Conservation (phyloP, 2,113 vertebrate genomes). For the Micronycteris hirsuta region DNA sequence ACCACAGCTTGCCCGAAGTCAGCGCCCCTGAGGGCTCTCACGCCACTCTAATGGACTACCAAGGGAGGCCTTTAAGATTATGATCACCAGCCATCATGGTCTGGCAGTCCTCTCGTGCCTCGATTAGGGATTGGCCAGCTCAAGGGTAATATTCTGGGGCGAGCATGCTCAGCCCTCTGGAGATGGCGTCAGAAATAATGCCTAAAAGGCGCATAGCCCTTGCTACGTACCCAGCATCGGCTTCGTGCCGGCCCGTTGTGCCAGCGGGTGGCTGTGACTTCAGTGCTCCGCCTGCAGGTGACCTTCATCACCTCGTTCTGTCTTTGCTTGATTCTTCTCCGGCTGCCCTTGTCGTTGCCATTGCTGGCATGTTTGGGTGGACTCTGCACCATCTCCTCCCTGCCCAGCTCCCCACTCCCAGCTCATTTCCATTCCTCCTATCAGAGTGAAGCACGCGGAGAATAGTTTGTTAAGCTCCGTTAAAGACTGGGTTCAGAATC, state of each 20-base stretch:
- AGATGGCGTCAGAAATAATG: not conserved
- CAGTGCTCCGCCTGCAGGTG: not conserved
- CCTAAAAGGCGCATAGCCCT: rapidly evolving
- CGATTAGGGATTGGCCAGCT: not conserved
- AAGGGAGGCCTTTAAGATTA: not conserved
- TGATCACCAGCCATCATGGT: too few relatives aligned
- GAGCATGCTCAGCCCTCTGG: not conserved
- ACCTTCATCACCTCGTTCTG: not conserved
- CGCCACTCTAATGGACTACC: rapidly evolving
- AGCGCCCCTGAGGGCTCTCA: rapidly evolving
- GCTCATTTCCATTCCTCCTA: not conserved
- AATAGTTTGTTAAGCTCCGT: not conserved
- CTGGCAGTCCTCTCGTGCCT: not conserved
- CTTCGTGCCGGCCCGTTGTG: not conserved
- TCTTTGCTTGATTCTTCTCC: not conserved
- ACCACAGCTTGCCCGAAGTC: not conserved
- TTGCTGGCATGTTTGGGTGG: not conserved
- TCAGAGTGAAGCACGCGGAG: rapidly evolving
- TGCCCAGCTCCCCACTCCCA: not conserved
- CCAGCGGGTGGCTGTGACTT: rapidly evolving
- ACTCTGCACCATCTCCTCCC: not conserved
- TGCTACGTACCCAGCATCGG: rapidly evolving
- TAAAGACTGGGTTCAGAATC: not conserved
- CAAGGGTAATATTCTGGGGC: not conserved
- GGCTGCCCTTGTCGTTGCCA: not conserved